Base-by-base conservation (phyloP, 1,140 invertebrate species). In the Drosophila sucinea region DNA sequence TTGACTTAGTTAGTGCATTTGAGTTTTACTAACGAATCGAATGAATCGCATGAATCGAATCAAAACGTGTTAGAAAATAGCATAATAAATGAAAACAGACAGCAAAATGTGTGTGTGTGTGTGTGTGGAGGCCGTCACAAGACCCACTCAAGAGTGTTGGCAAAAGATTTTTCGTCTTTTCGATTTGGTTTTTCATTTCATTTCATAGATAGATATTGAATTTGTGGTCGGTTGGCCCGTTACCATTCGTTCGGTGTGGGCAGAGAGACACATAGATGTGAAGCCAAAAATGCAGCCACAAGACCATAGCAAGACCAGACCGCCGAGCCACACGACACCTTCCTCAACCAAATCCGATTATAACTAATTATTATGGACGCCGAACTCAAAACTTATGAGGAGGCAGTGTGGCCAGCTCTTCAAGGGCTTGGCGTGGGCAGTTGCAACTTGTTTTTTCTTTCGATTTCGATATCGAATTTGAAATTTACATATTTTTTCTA, bases 281-380 rank as follows among this genome's bases (percentile, higher is more conserved):
- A 51, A 51, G 44, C 44, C 44, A 51, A 51, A 51, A 51, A 51
- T 64, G 66, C 60, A 67, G 40, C 40, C 17, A 38, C 30, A 30
- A 30, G 30, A 30, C 30, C 30, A 30, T 17, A 4, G 30, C 30
- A 2, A 60, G 32, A 57, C 47, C 64, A 38, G 67, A 61, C 51
- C 60, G 30, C 30, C 30, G 30, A 10, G 58, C 55, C 81, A 72
- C 70, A 79, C 82, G 82, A 85, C 81, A 85, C 81, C 81, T 86
- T 86, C 83, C 55, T 66, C 76, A 56, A 87, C 79, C 67, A 87
- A 87, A 87, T 87, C 83, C 83, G 83, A 87, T 87, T 87, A 87
- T 87, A 87, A 87, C 83, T 87, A 87, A 87, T 87, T 87, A 87
- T 87, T 83, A 75, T 87, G 83, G 79, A 77, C 55, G 44, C 56